Base-by-base conservation (phyloP, 2,113 vertebrate genomes). In the Ptychochromis oligacanthus region DNA sequence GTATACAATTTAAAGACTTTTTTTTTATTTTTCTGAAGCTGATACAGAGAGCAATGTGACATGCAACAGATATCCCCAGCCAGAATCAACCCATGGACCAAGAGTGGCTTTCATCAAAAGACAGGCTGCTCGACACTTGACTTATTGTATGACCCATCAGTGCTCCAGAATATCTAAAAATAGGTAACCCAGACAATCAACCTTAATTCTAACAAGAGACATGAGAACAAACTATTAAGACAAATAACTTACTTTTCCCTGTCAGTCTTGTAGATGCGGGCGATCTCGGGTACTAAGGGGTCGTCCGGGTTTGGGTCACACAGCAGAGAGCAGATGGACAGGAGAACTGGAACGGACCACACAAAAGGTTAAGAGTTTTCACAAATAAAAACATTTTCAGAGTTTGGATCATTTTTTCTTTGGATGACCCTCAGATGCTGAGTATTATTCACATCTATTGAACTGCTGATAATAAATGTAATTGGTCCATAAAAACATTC, bases 261-360 rank as follows among this genome's bases (percentile, higher is more conserved):
- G 97, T 99, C 98, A 97, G 98, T 99, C 98, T 99, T 99, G 97
- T 99, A 99, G 97, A 99, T 99, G 96, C 98, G 97, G 95, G 98
- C 98, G 94, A 99, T 99, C 97, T 99, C 98, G 87, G 98, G 98
- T 97, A 99, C 98, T 97, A 99, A 97, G 94, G 98, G 98, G 96
- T 99, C 98, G 91, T 99, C 98, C 96, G 97, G 98, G 97, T 99
- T 99, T 94, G 98, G 98, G 96, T 99, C 98, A 93, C 98, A 99
- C 96, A 99, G 98, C 97, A 99, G 97, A 96, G 98, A 99, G 98
- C 98, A 99, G 97, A 99, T 99, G 96, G 98, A 99, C 97, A 99
- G 97, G 94, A 99, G 98, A 96, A 99, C 98, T 99, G 85, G 80
- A 92, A 93, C 36, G 89, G 80, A 94, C 1, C 38, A 17, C 7